Conservation (phyloP, 1,140 invertebrate species). For the Drosophila ironensis region DNA sequence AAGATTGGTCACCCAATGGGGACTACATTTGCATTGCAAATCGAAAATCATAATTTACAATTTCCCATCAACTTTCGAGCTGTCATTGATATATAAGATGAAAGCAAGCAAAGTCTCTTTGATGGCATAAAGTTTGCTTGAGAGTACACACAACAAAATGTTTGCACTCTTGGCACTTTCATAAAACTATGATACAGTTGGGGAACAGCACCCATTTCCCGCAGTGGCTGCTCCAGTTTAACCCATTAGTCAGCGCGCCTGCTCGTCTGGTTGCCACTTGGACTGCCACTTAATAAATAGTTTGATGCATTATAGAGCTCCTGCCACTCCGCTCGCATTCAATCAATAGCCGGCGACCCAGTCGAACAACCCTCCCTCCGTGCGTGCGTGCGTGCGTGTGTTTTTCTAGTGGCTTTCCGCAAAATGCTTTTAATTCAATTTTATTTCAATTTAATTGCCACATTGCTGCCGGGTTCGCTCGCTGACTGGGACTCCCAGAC, state of each 20-base stretch:
- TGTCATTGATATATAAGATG: no score
- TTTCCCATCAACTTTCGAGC: no score
- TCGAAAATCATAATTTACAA: no score
- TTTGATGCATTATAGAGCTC: conserved; percentile 76
- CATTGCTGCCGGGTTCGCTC: conserved; percentile 50
- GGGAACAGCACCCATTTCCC: background rate
- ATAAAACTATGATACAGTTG: no score
- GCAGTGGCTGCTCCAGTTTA: conserved; percentile 42
- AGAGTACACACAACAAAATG: no score
- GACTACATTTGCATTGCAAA: no score
- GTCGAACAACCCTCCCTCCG: background rate
- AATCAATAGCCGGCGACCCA: conserved; percentile 57
- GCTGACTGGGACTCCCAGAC: background rate
- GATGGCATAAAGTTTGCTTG: no score
- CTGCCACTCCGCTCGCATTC: conserved; percentile 57
- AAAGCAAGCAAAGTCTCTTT: no score
- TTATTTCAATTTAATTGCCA: conserved; percentile 79
- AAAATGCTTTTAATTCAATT: conserved; percentile 80
- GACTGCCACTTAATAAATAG: conserved; percentile 75
- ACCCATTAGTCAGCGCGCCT: conserved; percentile 60
- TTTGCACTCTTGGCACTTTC: no score
- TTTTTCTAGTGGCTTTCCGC: conserved; percentile 71
- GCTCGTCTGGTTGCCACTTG: conserved; percentile 63
- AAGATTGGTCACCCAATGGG: no score
- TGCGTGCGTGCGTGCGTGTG: conserved; percentile 18